Evolutionary conservation across 64 coral and sea anemone species (phyloP), one percentile per base, ranked within the genome.

Genomic region (Pocillopora damicornis): DNA sequence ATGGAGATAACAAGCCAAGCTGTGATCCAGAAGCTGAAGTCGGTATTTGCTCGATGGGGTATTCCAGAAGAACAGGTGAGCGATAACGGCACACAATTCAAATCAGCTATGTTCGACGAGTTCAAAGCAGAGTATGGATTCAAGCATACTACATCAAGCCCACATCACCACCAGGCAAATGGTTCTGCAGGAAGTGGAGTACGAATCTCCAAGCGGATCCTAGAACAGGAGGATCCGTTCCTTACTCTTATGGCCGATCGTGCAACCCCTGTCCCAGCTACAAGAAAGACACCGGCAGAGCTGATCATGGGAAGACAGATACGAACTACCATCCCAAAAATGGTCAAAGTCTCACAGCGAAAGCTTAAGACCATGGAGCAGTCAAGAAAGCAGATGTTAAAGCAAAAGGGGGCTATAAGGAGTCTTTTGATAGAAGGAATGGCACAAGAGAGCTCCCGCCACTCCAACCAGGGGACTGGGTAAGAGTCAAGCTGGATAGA

Each of bases 291-390:
- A 12, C 86, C 73, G 15, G 22, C 66, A 12, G 59, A 88, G 57
- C 59, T 88, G 51, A 88, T 88, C 17, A 88, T 88, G 86, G 86
- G 73, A 35, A 75, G 86, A 75, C 73, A 77, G 61, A 88, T 88
- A 60, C 86, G n/a, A 30, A 30, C 30, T 30, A 30, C 30, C 30
- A 30, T 30, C 30, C 30, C 30, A 30, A 30, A 0, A 30, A 30
- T 30, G 30, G 30, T 30, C 30, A 30, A 30, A 30, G 30, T 30
- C 30, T 30, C 30, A 30, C 30, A 30, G 30, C 30, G 30, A 30
- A 30, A 30, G 30, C 30, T 30, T 30, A 30, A 30, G 30, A 30
- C 30, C 30, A 30, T 30, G 30, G 0, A 30, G 0, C 30, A 30
- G 30, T 30, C 30, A 30, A 30, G 30, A 30, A 30, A 30, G 30